phyloP scores from a whole-genome alignment of 2,113 vertebrate species.

The Esox niger region DNA sequence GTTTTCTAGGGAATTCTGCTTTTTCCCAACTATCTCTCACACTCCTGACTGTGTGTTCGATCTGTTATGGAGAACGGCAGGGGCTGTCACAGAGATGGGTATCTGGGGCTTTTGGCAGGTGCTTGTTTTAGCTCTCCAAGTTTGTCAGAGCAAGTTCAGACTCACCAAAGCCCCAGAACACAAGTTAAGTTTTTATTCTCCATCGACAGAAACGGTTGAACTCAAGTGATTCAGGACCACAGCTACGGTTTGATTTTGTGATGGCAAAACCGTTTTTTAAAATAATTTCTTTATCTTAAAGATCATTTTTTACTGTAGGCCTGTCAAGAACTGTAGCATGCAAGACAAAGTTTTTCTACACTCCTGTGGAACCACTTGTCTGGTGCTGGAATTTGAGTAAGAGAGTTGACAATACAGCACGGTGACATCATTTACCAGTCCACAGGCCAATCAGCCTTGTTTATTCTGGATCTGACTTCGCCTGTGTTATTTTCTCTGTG shows the following conservation, averaged over 20 bases:
- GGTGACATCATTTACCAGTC: constrained; percentile 44
- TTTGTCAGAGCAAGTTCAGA: constrained; percentile 38
- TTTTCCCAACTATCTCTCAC: neutral
- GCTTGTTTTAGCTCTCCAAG: constrained; percentile 31
- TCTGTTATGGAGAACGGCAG: constrained; percentile 1
- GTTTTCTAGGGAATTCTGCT: neutral
- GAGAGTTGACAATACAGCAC: constrained; percentile 20
- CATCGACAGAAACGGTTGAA: constrained; percentile 10
- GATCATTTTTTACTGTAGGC: neutral
- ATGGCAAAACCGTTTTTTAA: neutral
- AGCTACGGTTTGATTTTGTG: neutral
- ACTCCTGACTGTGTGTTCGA: neutral
- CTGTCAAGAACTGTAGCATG: neutral
- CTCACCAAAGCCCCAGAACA: constrained; percentile 24
- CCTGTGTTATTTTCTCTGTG: constrained; percentile 29
- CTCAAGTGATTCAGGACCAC: neutral
- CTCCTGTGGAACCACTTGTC: constrained; percentile 3
- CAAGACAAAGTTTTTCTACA: neutral
- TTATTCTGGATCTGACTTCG: constrained; percentile 46
- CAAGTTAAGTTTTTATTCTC: constrained; percentile 23
- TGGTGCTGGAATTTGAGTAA: constrained; percentile 4
- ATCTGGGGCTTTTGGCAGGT: constrained; percentile 36
- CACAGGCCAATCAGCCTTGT: constrained; percentile 37
- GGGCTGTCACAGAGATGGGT: constrained; percentile 35
- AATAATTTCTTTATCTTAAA: neutral